Evolutionary conservation across 2,797 vertebrate species (phyloP).

Genomic region (Clarias pachynema): DNA sequence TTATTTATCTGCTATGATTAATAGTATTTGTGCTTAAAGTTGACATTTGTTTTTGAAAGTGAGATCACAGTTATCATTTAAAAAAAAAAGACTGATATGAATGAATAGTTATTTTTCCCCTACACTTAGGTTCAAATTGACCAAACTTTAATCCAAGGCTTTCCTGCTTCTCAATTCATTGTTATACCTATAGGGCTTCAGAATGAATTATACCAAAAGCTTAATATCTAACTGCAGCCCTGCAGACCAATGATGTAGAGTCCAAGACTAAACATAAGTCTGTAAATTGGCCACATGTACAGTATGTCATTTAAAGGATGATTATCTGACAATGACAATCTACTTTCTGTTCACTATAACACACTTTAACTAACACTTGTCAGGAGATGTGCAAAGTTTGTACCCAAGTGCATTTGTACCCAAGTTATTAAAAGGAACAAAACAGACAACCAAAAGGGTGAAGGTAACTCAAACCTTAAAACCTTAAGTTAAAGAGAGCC

Average conservation of each 20-base stretch:
- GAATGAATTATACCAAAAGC: not conserved
- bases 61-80: not conserved
- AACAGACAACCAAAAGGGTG: not conserved
- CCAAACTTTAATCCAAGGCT: no score
- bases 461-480: not conserved
- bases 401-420: not conserved
- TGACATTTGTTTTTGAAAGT: not conserved
- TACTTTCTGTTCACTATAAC: not conserved
- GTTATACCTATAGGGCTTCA: not conserved
- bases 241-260: not conserved
- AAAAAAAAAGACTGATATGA: slow-evolving; percentile 1
- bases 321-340: not conserved
- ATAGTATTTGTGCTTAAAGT: not conserved
- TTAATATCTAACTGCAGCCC: not conserved
- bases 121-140: not conserved
- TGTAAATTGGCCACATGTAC: not conserved
- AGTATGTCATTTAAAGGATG: not conserved
- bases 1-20: not conserved
- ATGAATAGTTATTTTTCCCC: not conserved
- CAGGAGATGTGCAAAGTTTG: not conserved
- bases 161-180: no score
- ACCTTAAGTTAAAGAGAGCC: not conserved
- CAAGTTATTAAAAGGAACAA: slow-evolving; percentile 6
- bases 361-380: not conserved
- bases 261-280: not conserved